phyloP scores from a whole-genome alignment of 2,797 vertebrate species.

The Eurystomus glaucurus region DNA sequence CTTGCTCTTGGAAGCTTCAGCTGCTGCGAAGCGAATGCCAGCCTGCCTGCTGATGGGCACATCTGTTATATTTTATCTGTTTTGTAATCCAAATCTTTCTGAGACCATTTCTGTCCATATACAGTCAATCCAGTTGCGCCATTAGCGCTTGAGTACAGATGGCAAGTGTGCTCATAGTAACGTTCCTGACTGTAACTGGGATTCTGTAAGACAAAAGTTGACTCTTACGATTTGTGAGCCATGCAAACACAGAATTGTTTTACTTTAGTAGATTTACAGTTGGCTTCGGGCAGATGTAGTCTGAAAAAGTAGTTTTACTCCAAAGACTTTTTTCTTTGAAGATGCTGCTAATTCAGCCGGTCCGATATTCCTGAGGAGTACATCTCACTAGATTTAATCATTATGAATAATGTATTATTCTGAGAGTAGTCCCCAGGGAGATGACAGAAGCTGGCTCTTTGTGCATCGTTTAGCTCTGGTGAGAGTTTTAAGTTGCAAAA shows the following conservation, averaged over 20 bases:
- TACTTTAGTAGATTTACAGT: background rate
- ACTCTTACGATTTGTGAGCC: background rate
- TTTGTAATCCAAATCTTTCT: constrained; percentile 72
- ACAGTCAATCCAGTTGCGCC: constrained; percentile 57
- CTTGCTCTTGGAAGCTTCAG: constrained; percentile 63
- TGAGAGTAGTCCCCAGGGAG: background rate
- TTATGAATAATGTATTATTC: background rate
- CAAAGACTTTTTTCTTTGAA: background rate
- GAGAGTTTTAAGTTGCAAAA: background rate
- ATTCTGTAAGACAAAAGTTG: background rate
- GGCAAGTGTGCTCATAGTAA: constrained; percentile 58
- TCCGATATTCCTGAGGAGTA: background rate
- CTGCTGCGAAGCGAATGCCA: constrained; percentile 43
- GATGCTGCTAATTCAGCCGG: background rate
- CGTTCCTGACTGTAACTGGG: background rate
- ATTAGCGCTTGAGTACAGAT: constrained; percentile 55
- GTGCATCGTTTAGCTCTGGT: background rate
- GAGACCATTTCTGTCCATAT: constrained; percentile 64
- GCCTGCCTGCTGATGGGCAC: constrained; percentile 70
- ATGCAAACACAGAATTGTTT: background rate
- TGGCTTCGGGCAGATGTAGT: background rate
- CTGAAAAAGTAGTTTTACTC: background rate
- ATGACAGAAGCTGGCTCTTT: background rate
- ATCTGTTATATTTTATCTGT: constrained; percentile 74
- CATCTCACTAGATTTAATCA: background rate